phyloP scores from a whole-genome alignment of 2,888 invertebrate genomes.

The Drosophila trichaetosa region DNA sequence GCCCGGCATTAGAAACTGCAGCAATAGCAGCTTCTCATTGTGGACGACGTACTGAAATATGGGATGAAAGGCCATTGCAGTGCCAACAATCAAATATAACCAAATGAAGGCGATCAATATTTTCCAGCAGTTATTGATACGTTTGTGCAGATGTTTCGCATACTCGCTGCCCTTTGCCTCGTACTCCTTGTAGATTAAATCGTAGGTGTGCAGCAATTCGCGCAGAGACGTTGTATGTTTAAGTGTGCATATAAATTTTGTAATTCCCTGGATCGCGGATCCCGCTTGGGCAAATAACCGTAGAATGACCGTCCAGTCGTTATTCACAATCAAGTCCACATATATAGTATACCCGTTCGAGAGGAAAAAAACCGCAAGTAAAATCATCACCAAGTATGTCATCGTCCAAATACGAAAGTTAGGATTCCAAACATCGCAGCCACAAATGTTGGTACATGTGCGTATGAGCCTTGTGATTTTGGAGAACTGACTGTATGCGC shows the following conservation, averaged over 20 bases:
- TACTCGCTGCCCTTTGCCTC: slow-evolving; percentile 49
- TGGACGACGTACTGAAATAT: slow-evolving; percentile 27
- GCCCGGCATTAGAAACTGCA: slow-evolving; percentile 70
- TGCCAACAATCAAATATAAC: slow-evolving; percentile 14
- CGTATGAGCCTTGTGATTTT: no score
- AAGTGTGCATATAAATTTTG: no score
- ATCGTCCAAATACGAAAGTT: no score
- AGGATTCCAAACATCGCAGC: no score
- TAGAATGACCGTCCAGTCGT: slow-evolving; percentile 62
- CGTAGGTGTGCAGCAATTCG: slow-evolving; percentile 34
- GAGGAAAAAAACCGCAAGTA: fast-evolving
- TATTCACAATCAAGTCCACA: slow-evolving; percentile 49
- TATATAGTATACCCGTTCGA: slow-evolving; percentile 63
- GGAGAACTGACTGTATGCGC: no score
- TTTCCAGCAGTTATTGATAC: slow-evolving; percentile 39
- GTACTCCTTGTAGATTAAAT: slow-evolving; percentile 61
- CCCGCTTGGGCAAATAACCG: slow-evolving; percentile 60
- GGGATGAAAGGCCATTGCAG: slow-evolving; percentile 43
- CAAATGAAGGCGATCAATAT: slow-evolving; percentile 43
- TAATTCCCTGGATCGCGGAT: slow-evolving; percentile 54
- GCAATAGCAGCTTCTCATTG: slow-evolving; percentile 51
- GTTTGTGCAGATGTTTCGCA: slow-evolving; percentile 36
- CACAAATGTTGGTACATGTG: no score
- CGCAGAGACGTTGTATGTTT: slow-evolving; percentile 12
- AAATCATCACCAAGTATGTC: not conserved